Conservation (phyloP, 2,888 invertebrate genomes). For the Eilema depressum region DNA sequence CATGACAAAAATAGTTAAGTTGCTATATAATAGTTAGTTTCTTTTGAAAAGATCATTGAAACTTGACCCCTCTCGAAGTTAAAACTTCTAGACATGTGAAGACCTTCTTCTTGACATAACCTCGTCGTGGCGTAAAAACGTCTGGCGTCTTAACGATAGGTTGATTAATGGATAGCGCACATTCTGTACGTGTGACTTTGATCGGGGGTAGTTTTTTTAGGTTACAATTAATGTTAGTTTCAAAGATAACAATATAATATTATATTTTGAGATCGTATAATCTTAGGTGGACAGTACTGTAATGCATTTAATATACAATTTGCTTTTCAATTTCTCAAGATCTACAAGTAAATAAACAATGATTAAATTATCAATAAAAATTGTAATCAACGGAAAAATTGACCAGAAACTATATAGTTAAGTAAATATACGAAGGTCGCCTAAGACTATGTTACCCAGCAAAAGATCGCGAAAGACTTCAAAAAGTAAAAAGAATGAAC, state of each 20-base stretch:
- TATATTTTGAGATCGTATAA: neutral
- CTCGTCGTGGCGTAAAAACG: conserved; percentile 51
- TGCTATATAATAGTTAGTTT: conserved; percentile 14
- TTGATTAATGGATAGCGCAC: conserved; percentile 55
- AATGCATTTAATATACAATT: neutral
- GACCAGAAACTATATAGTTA: neutral
- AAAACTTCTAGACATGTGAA: conserved; percentile 43
- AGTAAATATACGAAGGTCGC: neutral
- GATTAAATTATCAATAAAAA: neutral
- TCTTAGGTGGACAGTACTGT: neutral
- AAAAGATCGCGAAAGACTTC: conserved; percentile 10
- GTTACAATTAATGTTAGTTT: conserved; percentile 27
- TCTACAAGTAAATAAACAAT: neutral
- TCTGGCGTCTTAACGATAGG: conserved; percentile 46
- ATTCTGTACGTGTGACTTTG: conserved; percentile 47
- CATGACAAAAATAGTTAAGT: too few species aligned
- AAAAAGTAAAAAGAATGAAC: conserved; percentile 38
- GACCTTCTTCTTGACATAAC: conserved; percentile 43
- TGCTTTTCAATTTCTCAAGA: too few species aligned
- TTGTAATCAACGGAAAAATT: neutral
- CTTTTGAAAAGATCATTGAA: conserved; percentile 24
- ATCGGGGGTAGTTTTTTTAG: conserved; percentile 40
- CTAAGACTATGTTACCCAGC: neutral
- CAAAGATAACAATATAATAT: neutral
- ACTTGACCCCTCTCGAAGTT: conserved; percentile 25